Evolutionary conservation across 2,888 invertebrate species (phyloP), one percentile per base, ranked within the genome.

Genomic region (Ornithoptera priamus): DNA sequence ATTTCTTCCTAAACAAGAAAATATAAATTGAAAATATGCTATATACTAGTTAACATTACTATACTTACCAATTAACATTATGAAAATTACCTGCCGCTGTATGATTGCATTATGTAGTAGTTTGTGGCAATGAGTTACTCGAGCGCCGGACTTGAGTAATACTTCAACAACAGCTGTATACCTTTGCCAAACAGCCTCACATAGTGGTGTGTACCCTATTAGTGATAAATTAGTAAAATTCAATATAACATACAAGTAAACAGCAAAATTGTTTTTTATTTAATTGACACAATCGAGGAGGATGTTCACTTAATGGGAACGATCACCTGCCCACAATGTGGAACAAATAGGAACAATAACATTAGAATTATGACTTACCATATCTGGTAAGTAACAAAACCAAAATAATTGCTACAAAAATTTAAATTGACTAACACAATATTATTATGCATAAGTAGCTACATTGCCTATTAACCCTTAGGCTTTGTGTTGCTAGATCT

Each of bases 151-250:
- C 50, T 89, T 83, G 67, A 96, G 79, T 39, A 96, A 86, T 56
- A 94, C 84, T 75, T 93, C 91, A 15, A 95, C 94, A 73, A 95
- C 90, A 20, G 90, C 83, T 1, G 93, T 87, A 76, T 94, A 92
- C 76, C 94, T 94, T 74, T 94, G 93, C 93, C 94, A 95, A 24
- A 96, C 95, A 15, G 96, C 96, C 81, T 95, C 93, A 85, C 95
- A 94, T 58, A 96, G 86, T 7, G 96, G 95, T 0, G 96, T 96
- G 72, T 94, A 94, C 1, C 95, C 95, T 90, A 81, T 57, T 57
- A 8, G n/a, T 20, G 15, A 6, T 53, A 17, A 15, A 17, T 53
- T 53, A 53, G 1, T 53, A 53, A 53, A 39, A 39, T 50, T 50
- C 50, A 50, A 50, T 15, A 46, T 15, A 46, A 50, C 46, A 50